These are phyloP conservation scores for Petrolisthes manimaculis DNA, from an alignment of 2,888 invertebrate species.

Conservation along the genomic window DNA sequence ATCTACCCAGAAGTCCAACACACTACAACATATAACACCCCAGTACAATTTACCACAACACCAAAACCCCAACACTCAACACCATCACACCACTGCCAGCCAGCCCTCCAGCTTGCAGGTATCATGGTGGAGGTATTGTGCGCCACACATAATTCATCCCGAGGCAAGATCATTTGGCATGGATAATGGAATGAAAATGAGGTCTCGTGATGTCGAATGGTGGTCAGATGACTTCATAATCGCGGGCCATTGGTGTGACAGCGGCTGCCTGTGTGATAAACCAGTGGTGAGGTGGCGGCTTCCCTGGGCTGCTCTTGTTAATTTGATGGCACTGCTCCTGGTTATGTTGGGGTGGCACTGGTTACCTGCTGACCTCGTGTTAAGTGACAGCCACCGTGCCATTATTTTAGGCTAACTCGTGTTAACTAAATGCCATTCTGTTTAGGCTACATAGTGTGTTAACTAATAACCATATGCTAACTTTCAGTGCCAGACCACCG, in stretches of 20 bases:
- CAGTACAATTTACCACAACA: too few relatives aligned
- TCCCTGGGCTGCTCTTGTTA: neutral
- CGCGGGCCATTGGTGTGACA: constrained; percentile 23
- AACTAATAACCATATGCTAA: too few relatives aligned
- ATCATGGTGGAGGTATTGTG: neutral
- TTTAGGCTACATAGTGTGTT: too few relatives aligned
- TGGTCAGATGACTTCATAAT: constrained; percentile 36
- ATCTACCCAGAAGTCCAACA: too few relatives aligned
- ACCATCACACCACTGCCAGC: too few relatives aligned
- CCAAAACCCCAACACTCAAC: too few relatives aligned
- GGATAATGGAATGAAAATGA: constrained; percentile 42
- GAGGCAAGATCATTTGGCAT: constrained; percentile 38
- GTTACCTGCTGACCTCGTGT: too few relatives aligned
- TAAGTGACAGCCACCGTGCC: too few relatives aligned
- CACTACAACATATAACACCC: too few relatives aligned
- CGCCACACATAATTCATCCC: constrained; percentile 30
- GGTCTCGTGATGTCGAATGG: constrained; percentile 30
- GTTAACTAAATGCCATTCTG: too few relatives aligned
- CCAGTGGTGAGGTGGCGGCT: neutral
- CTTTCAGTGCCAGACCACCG: too few relatives aligned
- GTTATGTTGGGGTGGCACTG: neutral
- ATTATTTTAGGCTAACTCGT: too few relatives aligned
- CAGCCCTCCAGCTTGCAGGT: neutral
- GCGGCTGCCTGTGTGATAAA: constrained; percentile 3
- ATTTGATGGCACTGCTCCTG: neutral